Percentiles rank a stretch among this genome's conserved stretches.
phyloP scores from a whole-genome alignment of 1,140 invertebrate genomes.

The Matsumurasca onukii region DNA sequence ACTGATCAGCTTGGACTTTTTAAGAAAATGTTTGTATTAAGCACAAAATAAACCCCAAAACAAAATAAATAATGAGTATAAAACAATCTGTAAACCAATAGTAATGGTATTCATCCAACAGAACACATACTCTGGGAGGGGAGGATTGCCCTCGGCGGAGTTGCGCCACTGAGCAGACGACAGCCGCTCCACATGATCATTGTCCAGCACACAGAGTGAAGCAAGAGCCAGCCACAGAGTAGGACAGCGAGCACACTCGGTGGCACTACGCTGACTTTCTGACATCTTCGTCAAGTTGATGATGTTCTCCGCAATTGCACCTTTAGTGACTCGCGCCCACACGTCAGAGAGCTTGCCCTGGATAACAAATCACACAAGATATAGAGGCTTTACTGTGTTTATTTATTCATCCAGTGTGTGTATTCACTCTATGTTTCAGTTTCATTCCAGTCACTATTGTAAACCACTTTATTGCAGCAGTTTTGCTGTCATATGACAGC shows the following conservation, averaged over 20 bases:
- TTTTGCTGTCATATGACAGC: too few species aligned
- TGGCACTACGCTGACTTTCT: conserved; percentile 70
- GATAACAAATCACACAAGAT: conserved; percentile 1
- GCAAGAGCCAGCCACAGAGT: conserved; percentile 91
- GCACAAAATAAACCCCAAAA: conserved; percentile 1
- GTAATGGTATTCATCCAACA: too few species aligned
- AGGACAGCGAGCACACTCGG: conserved; percentile 76
- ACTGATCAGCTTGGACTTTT: too few species aligned
- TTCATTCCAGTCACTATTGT: too few species aligned
- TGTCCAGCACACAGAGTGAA: conserved; percentile 88
- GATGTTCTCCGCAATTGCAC: conserved; percentile 89
- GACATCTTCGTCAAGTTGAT: conserved; percentile 79
- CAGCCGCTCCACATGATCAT: conserved; percentile 85
- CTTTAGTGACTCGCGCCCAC: conserved; percentile 87
- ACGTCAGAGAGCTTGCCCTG: conserved; percentile 82
- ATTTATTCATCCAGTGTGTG: neutral
- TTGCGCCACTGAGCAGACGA: conserved; percentile 71
- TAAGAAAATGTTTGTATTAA: too few species aligned
- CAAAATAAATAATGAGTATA: conserved; percentile 35
- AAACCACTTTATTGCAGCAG: too few species aligned
- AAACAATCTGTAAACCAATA: too few species aligned
- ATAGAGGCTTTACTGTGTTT: neutral
- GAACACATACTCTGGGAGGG: conserved; percentile 59
- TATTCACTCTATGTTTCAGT: too few species aligned
- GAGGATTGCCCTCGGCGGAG: conserved; percentile 54